Evolutionary conservation across 1,140 invertebrate genomes (phyloP).

Genomic region (Pantala flavescens): DNA sequence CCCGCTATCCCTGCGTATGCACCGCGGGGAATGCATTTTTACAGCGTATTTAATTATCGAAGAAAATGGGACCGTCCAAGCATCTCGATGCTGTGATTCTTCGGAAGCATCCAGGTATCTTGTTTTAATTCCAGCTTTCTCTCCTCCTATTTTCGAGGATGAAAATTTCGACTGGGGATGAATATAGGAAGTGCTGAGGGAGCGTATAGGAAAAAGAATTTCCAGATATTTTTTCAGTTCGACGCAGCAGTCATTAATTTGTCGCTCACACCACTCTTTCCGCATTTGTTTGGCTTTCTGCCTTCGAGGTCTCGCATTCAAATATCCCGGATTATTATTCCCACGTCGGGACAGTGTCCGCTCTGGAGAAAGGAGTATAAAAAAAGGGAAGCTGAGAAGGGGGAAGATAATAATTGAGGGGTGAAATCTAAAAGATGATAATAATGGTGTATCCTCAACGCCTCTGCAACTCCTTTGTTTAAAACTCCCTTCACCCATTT

Average conservation of each 20-base stretch:
- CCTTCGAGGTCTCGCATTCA: background rate
- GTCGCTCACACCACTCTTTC: background rate
- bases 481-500: background rate
- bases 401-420: conserved; percentile 5
- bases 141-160: background rate
- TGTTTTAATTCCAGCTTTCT: background rate
- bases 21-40: background rate
- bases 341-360: background rate
- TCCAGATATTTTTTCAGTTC: background rate
- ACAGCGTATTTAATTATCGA: background rate
- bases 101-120: background rate
- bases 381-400: background rate
- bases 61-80: background rate
- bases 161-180: background rate
- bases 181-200: background rate
- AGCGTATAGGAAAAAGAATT: background rate
- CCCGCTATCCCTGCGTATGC: background rate
- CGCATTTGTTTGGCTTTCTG: conserved; percentile 1
- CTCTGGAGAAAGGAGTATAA: background rate
- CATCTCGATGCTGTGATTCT: background rate
- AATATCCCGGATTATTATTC: background rate
- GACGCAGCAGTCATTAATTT: background rate
- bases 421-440: background rate
- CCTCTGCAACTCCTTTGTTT: background rate
- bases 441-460: background rate